phyloP scores from a whole-genome alignment of 2,797 vertebrate species.

The Sphenopsis melanotis region DNA sequence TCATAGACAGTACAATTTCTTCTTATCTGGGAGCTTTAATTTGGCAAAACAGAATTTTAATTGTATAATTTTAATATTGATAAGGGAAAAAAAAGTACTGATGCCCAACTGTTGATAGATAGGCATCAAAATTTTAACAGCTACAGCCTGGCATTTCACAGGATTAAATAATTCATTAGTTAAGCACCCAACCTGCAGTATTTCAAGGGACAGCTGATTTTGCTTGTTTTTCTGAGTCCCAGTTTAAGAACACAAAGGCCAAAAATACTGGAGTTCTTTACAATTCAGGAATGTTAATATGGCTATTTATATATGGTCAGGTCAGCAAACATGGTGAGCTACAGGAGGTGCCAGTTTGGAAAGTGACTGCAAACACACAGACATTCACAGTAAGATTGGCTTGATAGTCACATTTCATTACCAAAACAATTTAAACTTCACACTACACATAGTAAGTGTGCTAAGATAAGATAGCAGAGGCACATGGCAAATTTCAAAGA shows the following conservation, averaged over 20 bases:
- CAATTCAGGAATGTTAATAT: background rate
- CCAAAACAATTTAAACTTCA: background rate
- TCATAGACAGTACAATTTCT: background rate
- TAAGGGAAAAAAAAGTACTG: background rate
- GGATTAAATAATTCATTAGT: background rate
- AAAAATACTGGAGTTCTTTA: background rate
- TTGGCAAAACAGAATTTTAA: background rate
- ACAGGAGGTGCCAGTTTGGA: background rate
- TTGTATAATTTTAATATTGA: background rate
- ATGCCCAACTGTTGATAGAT: background rate
- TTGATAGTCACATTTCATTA: conserved; percentile 16
- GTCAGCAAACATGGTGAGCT: background rate
- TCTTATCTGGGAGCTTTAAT: background rate
- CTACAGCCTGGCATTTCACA: background rate
- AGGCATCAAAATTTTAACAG: background rate
- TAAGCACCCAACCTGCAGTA: background rate
- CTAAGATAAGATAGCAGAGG: background rate
- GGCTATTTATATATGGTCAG: background rate
- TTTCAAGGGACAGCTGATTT: background rate
- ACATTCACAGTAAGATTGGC: conserved; percentile 44
- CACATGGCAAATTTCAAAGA: background rate
- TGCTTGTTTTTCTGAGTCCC: background rate
- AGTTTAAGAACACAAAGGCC: background rate
- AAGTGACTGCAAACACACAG: background rate
- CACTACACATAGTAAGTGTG: background rate